Base-by-base conservation (phyloP, 2,113 vertebrate species). In the Datnioides undecimradiatus region DNA sequence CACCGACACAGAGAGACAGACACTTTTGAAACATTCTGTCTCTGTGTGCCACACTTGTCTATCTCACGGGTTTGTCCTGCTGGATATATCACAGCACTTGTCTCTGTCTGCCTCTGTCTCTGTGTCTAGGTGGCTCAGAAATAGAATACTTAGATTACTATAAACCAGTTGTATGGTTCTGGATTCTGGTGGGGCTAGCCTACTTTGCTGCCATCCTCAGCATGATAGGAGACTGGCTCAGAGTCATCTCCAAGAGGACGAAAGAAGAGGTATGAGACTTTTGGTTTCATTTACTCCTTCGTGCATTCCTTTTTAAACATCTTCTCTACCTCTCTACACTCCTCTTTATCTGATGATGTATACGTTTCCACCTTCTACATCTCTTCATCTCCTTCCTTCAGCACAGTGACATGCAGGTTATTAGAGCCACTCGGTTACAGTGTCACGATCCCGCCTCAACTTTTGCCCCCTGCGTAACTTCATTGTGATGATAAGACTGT, bases 121-220 rank as follows among this genome's bases (percentile, higher is more conserved):
- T 40, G 16, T 75, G 41, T 94, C 82, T 85, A 98, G 97, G 97
- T 29, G 97, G 97, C 1, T 97, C 96, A 2, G 97, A 98, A 73
- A 96, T 98, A 55, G 96, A 97, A 36, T 99, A 99, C 48, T 85
- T 96, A 55, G 97, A 98, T 90, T 96, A 96, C 90, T 99, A 99
- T 51, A 99, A 99, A 83, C 97, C 97, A 14, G 91, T 96, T 13
- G 97, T 99, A 49, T 98, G 97, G 97, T 98, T 98, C 85, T 99
- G 97, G 97, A 98, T 99, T 78, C 95, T 99, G 73, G 96, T 98
- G 77, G 97, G 97, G 29, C 95, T 99, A 52, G 97, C 97, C 52
- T 99, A 99, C 91, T 98, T 99, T 91, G 97, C 97, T 36, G 97
- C 97, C 7, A 97, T 99, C 58, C 96, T 99, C 92, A 99, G 97